A percentile compares a stretch with the other conserved stretches of the same genome.
Evolutionary conservation across 2,113 vertebrate genomes (phyloP).

Genomic region (Mirza zaza): DNA sequence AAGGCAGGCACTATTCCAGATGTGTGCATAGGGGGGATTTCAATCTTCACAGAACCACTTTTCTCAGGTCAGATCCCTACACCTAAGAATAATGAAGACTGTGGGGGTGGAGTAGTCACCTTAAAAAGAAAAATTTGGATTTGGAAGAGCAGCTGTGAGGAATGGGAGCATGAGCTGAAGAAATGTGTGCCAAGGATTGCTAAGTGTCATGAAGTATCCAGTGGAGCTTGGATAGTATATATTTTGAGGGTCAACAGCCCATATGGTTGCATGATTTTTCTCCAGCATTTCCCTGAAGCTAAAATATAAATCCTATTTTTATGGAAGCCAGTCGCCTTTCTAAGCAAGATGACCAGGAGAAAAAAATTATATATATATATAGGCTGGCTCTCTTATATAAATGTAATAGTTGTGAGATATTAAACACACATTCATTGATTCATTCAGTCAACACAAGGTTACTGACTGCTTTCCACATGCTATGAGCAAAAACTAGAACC

Average conservation of each 20-base stretch:
- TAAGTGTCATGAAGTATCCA: neutral
- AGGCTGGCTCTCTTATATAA: neutral
- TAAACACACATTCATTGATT: constrained; percentile 23
- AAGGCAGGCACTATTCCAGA: neutral
- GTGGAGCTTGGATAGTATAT: no score
- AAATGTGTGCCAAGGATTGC: neutral
- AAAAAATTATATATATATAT: neutral
- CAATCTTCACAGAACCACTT: neutral
- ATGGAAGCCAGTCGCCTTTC: neutral
- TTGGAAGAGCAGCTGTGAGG: neutral
- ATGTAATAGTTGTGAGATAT: neutral
- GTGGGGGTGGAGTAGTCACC: fast-evolving
- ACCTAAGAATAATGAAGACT: neutral
- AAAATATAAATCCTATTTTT: neutral
- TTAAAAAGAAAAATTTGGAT: neutral
- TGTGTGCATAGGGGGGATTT: neutral
- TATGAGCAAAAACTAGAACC: neutral
- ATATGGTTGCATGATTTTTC: neutral
- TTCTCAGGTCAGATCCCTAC: neutral
- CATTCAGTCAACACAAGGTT: neutral
- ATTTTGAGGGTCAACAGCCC: neutral
- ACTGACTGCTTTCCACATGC: neutral
- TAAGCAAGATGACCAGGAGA: neutral
- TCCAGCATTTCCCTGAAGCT: neutral
- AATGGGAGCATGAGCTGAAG: neutral